phyloP scores from a whole-genome alignment of 2,888 invertebrate species.

The Anthoptus insignis region DNA sequence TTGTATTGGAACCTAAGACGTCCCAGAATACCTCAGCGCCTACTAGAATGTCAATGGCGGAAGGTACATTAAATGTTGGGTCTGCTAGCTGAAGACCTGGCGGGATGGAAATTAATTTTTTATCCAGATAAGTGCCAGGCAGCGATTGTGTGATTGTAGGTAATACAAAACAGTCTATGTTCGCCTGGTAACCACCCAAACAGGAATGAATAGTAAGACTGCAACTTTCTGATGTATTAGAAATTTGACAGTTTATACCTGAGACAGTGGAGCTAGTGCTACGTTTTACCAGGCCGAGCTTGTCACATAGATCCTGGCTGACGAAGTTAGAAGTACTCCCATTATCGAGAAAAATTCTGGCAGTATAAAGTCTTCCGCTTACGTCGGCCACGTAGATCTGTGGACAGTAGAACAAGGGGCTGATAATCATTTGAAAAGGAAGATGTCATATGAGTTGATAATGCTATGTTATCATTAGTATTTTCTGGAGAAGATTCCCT shows the following conservation, averaged over 20 bases:
- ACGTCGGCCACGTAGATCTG: no score
- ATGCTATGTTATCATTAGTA: constrained; percentile 12
- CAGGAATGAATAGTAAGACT: background rate
- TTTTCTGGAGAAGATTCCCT: constrained; percentile 12
- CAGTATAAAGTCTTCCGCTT: no score
- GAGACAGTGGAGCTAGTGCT: constrained; percentile 39
- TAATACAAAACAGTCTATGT: background rate
- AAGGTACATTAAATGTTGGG: constrained; percentile 46
- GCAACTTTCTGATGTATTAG: background rate
- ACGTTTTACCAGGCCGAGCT: constrained; percentile 36
- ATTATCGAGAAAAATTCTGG: constrained; percentile 34
- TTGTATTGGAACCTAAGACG: constrained; percentile 36
- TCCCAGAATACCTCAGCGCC: constrained; percentile 50
- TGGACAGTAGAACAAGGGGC: constrained; percentile 26
- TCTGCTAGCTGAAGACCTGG: constrained; percentile 43
- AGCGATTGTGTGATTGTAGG: constrained; percentile 3
- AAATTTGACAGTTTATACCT: constrained; percentile 34
- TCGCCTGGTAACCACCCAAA: no score
- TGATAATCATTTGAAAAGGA: constrained; percentile 13
- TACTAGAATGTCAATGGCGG: constrained; percentile 44
- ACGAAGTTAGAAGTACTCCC: constrained; percentile 36
- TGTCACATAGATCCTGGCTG: constrained; percentile 28
- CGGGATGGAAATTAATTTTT: constrained; percentile 29
- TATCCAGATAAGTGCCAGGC: constrained; percentile 32
- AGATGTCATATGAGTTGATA: constrained; percentile 16